A percentile compares a stretch with the other conserved stretches of the same genome.
These are phyloP conservation scores for Pseudorasbora parva DNA, from an alignment of 2,113 vertebrate species.

Conservation along the genomic window DNA sequence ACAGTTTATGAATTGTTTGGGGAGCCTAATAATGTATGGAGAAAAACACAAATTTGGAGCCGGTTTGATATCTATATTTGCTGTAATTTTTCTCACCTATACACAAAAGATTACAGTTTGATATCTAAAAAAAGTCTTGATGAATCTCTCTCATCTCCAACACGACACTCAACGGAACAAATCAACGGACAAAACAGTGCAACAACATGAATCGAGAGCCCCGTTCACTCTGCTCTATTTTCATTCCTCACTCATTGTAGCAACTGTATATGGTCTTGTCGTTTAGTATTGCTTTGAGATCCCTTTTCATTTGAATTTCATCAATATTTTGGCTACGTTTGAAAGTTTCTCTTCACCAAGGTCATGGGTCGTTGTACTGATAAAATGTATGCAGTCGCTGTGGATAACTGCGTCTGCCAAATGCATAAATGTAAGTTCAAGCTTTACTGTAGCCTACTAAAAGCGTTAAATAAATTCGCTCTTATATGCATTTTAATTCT, in stretches of 20 bases:
- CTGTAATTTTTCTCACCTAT: neutral
- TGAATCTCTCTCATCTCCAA: too few species aligned
- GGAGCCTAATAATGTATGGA: neutral
- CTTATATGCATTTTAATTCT: neutral
- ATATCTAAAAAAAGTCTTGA: neutral
- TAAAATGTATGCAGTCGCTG: neutral
- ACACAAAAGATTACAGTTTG: neutral
- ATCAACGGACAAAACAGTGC: too few species aligned
- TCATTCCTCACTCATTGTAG: neutral
- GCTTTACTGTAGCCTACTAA: too few species aligned
- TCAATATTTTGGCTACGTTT: too few species aligned
- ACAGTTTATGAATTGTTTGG: neutral
- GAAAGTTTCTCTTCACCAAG: neutral
- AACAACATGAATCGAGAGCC: too few species aligned
- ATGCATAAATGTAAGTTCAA: neutral
- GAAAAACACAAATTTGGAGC: too few species aligned
- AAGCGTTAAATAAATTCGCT: too few species aligned
- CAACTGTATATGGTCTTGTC: neutral
- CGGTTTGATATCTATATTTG: too few species aligned
- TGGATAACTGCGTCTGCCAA: neutral
- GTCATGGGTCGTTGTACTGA: neutral
- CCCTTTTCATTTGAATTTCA: neutral
- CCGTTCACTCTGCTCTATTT: neutral
- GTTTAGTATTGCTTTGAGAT: neutral
- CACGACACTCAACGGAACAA: too few species aligned